Evolutionary conservation across 2,888 invertebrate genomes (phyloP), one percentile per base, ranked within the genome.

Genomic region (Epistrophe eligans): DNA sequence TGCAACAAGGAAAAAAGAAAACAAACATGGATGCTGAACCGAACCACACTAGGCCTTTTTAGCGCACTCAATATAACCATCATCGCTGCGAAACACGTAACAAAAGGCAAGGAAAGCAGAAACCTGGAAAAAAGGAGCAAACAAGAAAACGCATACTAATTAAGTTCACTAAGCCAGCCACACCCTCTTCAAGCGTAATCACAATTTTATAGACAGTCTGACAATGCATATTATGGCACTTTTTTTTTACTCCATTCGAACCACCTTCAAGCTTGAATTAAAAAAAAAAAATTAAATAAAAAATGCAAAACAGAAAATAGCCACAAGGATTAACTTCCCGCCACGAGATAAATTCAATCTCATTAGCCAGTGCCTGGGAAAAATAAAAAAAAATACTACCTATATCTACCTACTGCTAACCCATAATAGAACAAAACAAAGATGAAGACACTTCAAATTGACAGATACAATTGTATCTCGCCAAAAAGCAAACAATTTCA

Each of bases 381-480:
- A 45, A 50, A 66, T 43, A 62, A 38, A 50, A 66, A 50, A 62
- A 38, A 35, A 48, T 64, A n/a, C 48, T 40, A 1, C 8, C 4
- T 45, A 4, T 45, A 45, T 8, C 45, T 9, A 45, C 6, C n/a
- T n/a, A 7, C n/a, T n/a, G 17, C 19, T 50, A 32, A 13, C 4
- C 9, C 19, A 67, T 67, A 48, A 52, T 70, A 66, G 38, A 62
- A 60, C 82, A 64, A 84, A 67, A 77, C 80, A 84, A 71, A 66
- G 72, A 71, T 76, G 76, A 87, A 87, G 87, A 83, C 87, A 87
- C 85, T 87, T 87, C 71, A 83, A 76, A 87, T 87, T 83, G 87
- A 83, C 87, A 84, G 81, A 80, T 80, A 84, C 80, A 84, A 80
- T 84, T 80, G 80, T 80, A 84, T 80, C 80, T 74, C 74, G 62